Conservation (phyloP, 1,140 invertebrate species). For the Arctopsyche grandis region DNA sequence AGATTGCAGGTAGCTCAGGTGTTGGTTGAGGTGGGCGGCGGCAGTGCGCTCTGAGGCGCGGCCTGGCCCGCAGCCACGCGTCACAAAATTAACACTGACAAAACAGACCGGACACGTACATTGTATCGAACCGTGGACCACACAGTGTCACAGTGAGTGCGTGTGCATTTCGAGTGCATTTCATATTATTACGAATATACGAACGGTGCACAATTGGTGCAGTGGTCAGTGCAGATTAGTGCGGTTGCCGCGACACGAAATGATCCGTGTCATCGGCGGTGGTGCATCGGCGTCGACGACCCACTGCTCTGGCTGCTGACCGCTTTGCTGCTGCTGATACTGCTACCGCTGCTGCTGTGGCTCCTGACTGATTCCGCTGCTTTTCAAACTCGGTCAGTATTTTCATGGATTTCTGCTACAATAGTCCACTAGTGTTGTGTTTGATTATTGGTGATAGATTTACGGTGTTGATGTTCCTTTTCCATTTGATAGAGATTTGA, state of each 20-base stretch:
- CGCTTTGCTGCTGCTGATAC: neutral
- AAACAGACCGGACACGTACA: neutral
- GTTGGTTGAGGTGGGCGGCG: neutral
- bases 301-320: neutral
- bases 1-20: slow-evolving; percentile 31
- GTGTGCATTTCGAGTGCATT: too few species aligned
- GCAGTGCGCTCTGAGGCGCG: slow-evolving; percentile 27
- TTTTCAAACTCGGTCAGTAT: neutral
- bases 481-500: too few species aligned
- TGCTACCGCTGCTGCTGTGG: neutral
- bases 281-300: slow-evolving; percentile 8
- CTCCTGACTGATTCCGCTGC: neutral
- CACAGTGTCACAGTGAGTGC: neutral
- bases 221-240: too few species aligned
- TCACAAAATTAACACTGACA: neutral
- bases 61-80: slow-evolving; percentile 19
- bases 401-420: too few species aligned
- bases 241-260: neutral
- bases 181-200: too few species aligned
- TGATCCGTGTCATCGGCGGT: slow-evolving; percentile 2
- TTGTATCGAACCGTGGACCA: neutral
- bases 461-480: too few species aligned
- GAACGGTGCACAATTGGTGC: too few species aligned
- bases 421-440: too few species aligned
- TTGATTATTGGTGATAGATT: too few species aligned